Base-by-base conservation (phyloP, 37 sponge, comb jelly and placozoan species). In the Beroe forskalii region DNA sequence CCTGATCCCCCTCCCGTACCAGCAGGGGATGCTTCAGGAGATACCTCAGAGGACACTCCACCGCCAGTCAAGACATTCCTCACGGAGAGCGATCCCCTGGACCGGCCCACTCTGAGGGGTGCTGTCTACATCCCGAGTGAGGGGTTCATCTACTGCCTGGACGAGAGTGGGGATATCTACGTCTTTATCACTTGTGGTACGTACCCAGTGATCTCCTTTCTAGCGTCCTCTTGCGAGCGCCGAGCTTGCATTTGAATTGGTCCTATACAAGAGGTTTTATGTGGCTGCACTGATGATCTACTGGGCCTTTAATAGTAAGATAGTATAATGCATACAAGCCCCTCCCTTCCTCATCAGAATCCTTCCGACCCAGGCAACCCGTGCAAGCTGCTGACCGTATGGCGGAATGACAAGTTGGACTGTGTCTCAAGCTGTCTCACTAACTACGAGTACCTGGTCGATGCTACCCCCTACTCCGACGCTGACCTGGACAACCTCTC, bases 81-180 rank as follows among this genome's bases (percentile, higher is more conserved):
- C 27, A 80, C 86, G 55, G 86, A 80, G 86, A 80, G 28, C 43
- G 40, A 44, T 23, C 55, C 55, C 43, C 86, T 44, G 2, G 19
- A 4, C n/a, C 12, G 55, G 12, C 86, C 86, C 55, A 23, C 55
- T 43, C 28, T 80, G 44, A 44, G n/a, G 44, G 86, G 17, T 25
- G 86, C 35, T 4, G 86, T 80, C 14, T 80, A 80, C 35, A 80
- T 80, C 40, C 86, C 86, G 0, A 80, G 86, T 44, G 86, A 80
- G 86, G 86, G 86, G 20, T 80, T 80, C 30, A 80, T 80, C 28
- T 80, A 80, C 86, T 80, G 86, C 42, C 55, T 80, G 40, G 86
- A 80, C 55, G 28, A 80, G 8, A 80, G 30, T 23, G 86, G 86
- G 22, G 55, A 41, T 20, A 80, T 80, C n/a, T 80, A 44, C 55